Base-by-base conservation (phyloP, 1,140 invertebrate genomes). In the Mactra quadrangularis region DNA sequence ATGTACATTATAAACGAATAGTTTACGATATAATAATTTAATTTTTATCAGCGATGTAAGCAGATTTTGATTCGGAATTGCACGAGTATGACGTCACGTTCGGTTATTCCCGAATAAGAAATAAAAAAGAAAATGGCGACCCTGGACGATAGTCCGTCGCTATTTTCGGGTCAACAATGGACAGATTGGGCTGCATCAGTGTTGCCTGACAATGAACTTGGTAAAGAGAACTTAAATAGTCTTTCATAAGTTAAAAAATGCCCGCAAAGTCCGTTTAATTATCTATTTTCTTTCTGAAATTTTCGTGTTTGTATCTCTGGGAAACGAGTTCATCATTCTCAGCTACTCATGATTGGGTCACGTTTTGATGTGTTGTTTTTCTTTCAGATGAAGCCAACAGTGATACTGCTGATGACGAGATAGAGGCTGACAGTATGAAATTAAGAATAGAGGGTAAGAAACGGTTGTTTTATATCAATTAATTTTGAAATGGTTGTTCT, bases 121-220 rank as follows among this genome's bases (percentile, higher is more conserved):
- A 89, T 91, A 89, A 90, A 91, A 90, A 89, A 84, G 89, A 93
- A 93, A 93, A 93, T 93, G 92, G 92, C 92, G 91, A 92, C 92
- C 85, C 88, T 90, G 87, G 92, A 92, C 91, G 89, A 87, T 84
- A 93, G 92, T 91, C 92, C 91, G 86, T 91, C 92, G 88, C 90
- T 90, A 85, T 91, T 92, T 89, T 87, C 90, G 86, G 92, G 92
- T 82, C 91, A 93, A 88, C 87, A 89, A 66, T 93, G 92, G 92
- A 87, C 91, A 83, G 89, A 89, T 79, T 92, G 91, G 91, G 90
- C 89, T 78, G 89, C 59, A 53, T 53, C 77, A 45, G 77, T 81
- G 15, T 47, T 81, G 41, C 66, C 53, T 25, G 77, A 71, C 41
- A 33, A 59, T 41, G 77, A 81, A 55, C 25, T 22, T 45, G 77